Base-by-base conservation (phyloP, 2,888 invertebrate genomes). In the Drosophila borborema region DNA sequence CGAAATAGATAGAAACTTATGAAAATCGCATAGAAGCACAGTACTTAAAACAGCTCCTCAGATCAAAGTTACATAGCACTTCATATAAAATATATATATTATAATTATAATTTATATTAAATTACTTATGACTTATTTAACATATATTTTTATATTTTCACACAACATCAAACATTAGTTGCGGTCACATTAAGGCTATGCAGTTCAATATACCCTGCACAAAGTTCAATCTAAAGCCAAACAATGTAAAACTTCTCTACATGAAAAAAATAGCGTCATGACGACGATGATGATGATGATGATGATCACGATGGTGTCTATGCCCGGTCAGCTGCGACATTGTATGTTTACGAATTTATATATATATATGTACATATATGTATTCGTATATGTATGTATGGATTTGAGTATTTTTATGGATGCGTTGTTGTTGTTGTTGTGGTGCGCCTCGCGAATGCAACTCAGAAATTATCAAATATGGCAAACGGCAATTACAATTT, bases 401-500 rank as follows among this genome's bases (percentile, higher is more conserved):
- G 31, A 46, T 46, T 46, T 46, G 16, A 23, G 58, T 61, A 64
- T 76, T 77, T 75, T 46, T 46, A 75, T 75, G 77, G 65, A 23
- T 23, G 46, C 7, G 38, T 41, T 61, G 62, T 20, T 49, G 45
- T 10, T 48, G 48, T 10, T 31, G 49, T 8, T 18, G 49, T n/a
- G n/a, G 23, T 40, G 48, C 54, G 54, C 54, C 66, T 38, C 61
- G 55, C 55, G 46, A 63, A 45, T 70, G 31, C 70, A 55, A 36
- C 49, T 70, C 45, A 49, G 69, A 63, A 64, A 75, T 80, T 40
- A 75, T 72, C 76, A 80, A 78, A 80, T 77, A 60, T 63, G 69
- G 67, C 64, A 73, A 77, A 71, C 49, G 67, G 71, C 74, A 81
- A 69, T 78, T 77, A 70, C 78, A 63, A 71, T 78, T 75, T 45